A percentile compares a stretch with the other conserved stretches of the same genome.
Conservation (phyloP, 1,140 invertebrate genomes). For the Sminthurinus signatus region DNA sequence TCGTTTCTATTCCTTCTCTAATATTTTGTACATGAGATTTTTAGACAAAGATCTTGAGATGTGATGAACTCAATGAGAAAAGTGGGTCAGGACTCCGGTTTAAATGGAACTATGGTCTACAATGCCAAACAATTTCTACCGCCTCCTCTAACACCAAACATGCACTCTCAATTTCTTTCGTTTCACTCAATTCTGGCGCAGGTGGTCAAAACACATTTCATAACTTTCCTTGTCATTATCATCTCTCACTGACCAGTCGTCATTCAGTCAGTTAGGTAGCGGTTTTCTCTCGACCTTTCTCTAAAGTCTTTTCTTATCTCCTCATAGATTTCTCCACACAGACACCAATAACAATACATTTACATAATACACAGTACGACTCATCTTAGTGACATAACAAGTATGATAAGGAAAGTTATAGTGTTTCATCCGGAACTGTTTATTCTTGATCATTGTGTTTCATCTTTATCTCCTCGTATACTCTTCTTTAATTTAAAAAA, state of each 20-base stretch:
- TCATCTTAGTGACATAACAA: too few species aligned
- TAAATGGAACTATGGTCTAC: background rate
- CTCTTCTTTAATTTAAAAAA: too few species aligned
- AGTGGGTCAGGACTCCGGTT: slow-evolving; percentile 24
- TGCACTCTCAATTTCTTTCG: background rate
- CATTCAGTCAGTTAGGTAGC: background rate
- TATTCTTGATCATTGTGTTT: too few species aligned
- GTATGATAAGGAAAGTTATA: too few species aligned
- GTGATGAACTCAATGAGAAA: slow-evolving; percentile 40
- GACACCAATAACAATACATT: too few species aligned
- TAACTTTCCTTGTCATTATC: slow-evolving; percentile 9
- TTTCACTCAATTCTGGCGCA: background rate
- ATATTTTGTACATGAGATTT: too few species aligned
- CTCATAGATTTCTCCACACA: background rate
- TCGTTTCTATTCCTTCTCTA: too few species aligned
- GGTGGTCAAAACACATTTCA: slow-evolving; percentile 14
- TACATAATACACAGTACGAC: too few species aligned
- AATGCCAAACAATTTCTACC: slow-evolving; percentile 5
- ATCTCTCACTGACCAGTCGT: slow-evolving; percentile 1
- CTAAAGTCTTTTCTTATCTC: slow-evolving; percentile 6
- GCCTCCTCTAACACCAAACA: background rate
- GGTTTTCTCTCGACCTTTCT: background rate
- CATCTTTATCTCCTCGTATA: too few species aligned
- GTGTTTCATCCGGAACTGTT: too few species aligned
- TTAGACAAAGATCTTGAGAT: slow-evolving; percentile 28